phyloP scores from a whole-genome alignment of 2,888 invertebrate genomes.

The Scaptomyza parva region DNA sequence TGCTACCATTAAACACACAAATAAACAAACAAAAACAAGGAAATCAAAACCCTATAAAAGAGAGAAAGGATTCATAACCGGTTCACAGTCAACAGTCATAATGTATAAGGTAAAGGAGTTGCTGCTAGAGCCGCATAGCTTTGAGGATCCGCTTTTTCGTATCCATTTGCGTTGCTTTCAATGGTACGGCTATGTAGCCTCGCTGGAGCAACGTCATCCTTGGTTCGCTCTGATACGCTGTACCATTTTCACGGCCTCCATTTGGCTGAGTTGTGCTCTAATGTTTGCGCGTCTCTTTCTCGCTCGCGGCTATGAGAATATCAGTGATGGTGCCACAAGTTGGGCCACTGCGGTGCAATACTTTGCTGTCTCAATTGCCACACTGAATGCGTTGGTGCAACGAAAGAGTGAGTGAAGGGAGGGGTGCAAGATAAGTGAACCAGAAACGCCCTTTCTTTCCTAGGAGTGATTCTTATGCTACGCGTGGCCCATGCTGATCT shows the following conservation, averaged over 20 bases:
- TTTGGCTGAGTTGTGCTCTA: conserved; percentile 62
- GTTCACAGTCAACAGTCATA: conserved; percentile 38
- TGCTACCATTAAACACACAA: conserved; percentile 8
- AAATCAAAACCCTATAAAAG: conserved; percentile 36
- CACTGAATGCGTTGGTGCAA: conserved; percentile 67
- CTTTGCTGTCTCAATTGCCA: conserved; percentile 71
- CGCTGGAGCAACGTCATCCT: conserved; percentile 52
- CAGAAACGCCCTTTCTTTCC: too few species aligned
- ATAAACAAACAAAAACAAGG: too few species aligned
- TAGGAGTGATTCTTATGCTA: conserved; percentile 63
- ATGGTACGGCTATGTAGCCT: conserved; percentile 67
- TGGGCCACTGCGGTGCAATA: conserved; percentile 73
- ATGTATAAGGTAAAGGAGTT: conserved; percentile 62
- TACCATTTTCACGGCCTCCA: conserved; percentile 67
- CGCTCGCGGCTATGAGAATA: conserved; percentile 52
- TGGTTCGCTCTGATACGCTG: conserved; percentile 58
- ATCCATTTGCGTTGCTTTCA: conserved; percentile 66
- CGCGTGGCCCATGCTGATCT: conserved; percentile 62
- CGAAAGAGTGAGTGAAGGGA: conserved; percentile 64
- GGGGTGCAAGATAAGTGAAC: too few species aligned
- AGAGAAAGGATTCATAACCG: neutral
- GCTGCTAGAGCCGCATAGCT: conserved; percentile 51
- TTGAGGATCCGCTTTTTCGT: conserved; percentile 64
- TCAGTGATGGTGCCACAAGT: conserved; percentile 63
- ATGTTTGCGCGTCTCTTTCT: conserved; percentile 48